These are phyloP conservation scores for Drosophila borealis DNA, from an alignment of 2,888 invertebrate species.

Conservation along the genomic window DNA sequence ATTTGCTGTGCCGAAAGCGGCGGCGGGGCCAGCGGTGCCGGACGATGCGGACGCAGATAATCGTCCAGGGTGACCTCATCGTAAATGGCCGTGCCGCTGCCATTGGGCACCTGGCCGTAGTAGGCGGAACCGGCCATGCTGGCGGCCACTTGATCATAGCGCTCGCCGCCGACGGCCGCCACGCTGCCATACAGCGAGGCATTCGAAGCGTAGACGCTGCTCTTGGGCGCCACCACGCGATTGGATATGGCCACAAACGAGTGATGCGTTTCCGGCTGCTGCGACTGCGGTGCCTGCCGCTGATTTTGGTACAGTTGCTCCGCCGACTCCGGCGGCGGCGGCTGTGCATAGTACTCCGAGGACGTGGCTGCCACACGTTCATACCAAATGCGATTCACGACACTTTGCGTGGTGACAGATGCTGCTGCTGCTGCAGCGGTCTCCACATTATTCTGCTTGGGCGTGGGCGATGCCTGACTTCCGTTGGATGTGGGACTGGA, in stretches of 20 bases:
- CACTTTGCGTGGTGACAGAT: conserved; percentile 80
- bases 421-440: conserved; percentile 49
- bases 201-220: conserved; percentile 70
- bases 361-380: conserved; percentile 82
- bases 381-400: conserved; percentile 86
- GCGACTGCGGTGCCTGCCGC: conserved; percentile 6
- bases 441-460: conserved; percentile 82
- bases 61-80: conserved; percentile 84
- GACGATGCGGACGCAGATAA: conserved; percentile 87
- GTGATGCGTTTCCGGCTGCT: conserved; percentile 72
- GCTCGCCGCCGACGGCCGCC: conserved; percentile 59
- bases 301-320: conserved; percentile 80
- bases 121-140: conserved; percentile 82
- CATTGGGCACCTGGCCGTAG: conserved; percentile 83
- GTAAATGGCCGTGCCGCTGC: conserved; percentile 70
- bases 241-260: conserved; percentile 84
- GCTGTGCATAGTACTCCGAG: conserved; percentile 80
- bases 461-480: conserved; percentile 53
- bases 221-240: conserved; percentile 80
- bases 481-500: conserved; percentile 68
- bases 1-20: conserved; percentile 85
- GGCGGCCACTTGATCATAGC: conserved; percentile 83
- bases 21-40: conserved; percentile 87
- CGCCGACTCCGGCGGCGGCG: conserved; percentile 61
- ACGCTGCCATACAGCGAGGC: conserved; percentile 77